These are phyloP conservation scores for Cheilosia pagana DNA, from an alignment of 2,888 invertebrate genomes.

Conservation along the genomic window DNA sequence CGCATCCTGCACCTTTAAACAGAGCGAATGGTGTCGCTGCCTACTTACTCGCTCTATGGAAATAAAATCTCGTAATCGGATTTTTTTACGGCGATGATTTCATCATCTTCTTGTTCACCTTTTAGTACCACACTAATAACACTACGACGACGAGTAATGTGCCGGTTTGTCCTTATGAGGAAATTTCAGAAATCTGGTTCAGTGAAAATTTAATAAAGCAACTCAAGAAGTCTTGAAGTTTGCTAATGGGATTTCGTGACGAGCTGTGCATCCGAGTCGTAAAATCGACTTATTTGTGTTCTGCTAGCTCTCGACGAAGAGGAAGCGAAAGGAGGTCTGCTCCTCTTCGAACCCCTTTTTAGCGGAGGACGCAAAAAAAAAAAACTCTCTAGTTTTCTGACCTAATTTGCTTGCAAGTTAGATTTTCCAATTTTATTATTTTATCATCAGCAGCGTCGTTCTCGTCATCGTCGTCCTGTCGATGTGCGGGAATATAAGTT, in stretches of 20 bases:
- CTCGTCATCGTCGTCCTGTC: conserved; percentile 2
- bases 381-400: conserved; percentile 23
- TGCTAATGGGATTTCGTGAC: conserved; percentile 59
- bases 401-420: conserved; percentile 44
- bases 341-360: background rate
- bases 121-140: background rate
- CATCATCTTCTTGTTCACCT: conserved; percentile 1
- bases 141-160: background rate
- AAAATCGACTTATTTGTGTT: conserved; percentile 14
- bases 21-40: conserved; percentile 12
- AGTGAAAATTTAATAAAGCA: conserved; percentile 58
- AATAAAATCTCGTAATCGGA: conserved; percentile 60
- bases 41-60: conserved; percentile 19
- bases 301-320: background rate
- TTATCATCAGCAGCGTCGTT: conserved; percentile 16
- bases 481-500: background rate
- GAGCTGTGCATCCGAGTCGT: conserved; percentile 23
- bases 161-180: conserved; percentile 4
- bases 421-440: conserved; percentile 19
- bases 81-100: conserved; percentile 19
- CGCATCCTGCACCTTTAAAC: conserved; percentile 16
- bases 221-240: conserved; percentile 49
- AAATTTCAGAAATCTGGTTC: conserved; percentile 49
- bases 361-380: background rate
- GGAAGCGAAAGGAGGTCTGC: too few species aligned